phyloP scores from a whole-genome alignment of 1,140 invertebrate genomes.

The Nephila pilipes region DNA sequence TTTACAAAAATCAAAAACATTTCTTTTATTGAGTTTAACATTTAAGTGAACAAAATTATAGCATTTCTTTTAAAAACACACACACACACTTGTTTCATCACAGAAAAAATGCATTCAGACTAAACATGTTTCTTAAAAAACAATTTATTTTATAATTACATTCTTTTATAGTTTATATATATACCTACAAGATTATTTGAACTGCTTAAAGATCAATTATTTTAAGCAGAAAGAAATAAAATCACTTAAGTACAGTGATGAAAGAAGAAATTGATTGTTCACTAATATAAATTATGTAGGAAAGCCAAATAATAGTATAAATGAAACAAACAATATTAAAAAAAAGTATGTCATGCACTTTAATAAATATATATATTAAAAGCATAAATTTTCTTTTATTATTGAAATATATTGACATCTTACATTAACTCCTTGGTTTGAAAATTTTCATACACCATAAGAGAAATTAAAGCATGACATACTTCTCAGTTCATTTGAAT shows the following conservation, averaged over 20 bases:
- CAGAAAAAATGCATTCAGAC: not conserved
- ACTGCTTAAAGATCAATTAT: conserved; percentile 42
- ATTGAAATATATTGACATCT: not conserved
- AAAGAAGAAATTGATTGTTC: conserved; percentile 30
- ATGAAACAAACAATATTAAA: not conserved
- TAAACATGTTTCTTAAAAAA: conserved; percentile 56
- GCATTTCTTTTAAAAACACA: no score
- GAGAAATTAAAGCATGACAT: conserved; percentile 27
- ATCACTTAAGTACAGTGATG: conserved; percentile 71
- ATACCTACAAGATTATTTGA: conserved; percentile 70
- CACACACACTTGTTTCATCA: no score
- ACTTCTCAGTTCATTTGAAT: conserved; percentile 28
- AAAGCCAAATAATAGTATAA: conserved; percentile 14
- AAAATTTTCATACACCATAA: not conserved
- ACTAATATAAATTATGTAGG: conserved; percentile 24
- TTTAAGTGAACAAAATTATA: no score
- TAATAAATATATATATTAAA: not conserved
- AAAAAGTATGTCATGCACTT: conserved; percentile 48
- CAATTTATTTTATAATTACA: conserved; percentile 73
- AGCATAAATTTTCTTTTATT: not conserved
- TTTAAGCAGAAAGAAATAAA: conserved; percentile 59
- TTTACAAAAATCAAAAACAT: no score
- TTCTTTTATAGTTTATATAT: conserved; percentile 51
- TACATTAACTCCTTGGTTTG: not conserved
- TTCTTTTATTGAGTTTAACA: no score